Base-by-base conservation (phyloP, 2,113 vertebrate genomes). In the Clarias batrachus region DNA sequence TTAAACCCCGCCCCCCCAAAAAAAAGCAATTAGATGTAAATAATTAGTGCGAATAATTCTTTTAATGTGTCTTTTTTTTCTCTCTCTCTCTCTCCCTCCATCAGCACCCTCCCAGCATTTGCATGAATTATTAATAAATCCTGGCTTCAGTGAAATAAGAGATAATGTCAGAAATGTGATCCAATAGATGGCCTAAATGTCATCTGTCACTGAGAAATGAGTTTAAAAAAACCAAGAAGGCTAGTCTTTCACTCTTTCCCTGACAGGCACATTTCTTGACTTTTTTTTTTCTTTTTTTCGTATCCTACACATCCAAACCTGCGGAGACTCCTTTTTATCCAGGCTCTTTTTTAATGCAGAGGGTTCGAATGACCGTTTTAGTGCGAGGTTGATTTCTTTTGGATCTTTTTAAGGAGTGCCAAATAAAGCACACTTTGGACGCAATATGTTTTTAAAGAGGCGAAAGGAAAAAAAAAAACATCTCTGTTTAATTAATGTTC, bases 171-270 rank as follows among this genome's bases (percentile, higher is more conserved):
- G 94, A 94, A 93, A 95, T 92, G 91, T 92, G 94, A 94, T 94
- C 93, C 94, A 95, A 94, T 94, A 94, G 90, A 89, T 89, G 59
- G 89, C 87, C 93, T 93, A 94, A 94, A 95, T 92, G 93, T 95
- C 94, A 95, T 95, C 93, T 95, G 95, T 95, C 94, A 94, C 93
- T 92, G 93, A 94, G 93, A 96, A 96, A 94, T 93, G 92, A 92
- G 92, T 94, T 94, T 93, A 95, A 95, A 95, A 91, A 93, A 66
- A 13, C 3, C 4, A 25, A 71, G 19, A 81, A 37, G 91, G 91
- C 90, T 95, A 89, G 84, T 88, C 93, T 95, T 94, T 94, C 94
- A 93, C 90, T 88, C 93, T 95, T 94, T 94, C 94, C 92, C 90
- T 78, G 86, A 81, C 89, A 85, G 93, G 93, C 93, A 92, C 91